Evolutionary conservation across 2,797 vertebrate species (phyloP), one percentile per base, ranked within the genome.

Genomic region (Arnoldichthys spilopterus): DNA sequence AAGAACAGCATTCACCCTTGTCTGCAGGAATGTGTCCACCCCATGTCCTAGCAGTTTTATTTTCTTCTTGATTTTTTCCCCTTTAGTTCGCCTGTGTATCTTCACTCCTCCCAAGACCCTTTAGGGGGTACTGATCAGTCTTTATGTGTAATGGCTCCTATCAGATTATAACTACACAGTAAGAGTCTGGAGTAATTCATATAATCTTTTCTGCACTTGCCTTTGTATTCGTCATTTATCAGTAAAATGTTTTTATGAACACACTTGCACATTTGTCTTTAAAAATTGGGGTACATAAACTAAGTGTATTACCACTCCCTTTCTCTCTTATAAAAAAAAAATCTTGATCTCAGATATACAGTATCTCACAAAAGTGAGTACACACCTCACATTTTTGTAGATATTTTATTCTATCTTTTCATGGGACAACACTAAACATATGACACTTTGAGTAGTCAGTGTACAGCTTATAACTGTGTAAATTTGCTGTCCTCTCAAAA

Each of bases 151-250:
- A 82, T 73, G 79, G 69, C 75, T 75, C 67, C 77, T 84, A 76
- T 80, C 63, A 74, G 76, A 82, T 81, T 80, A 83, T 76, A 72
- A 74, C 69, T 70, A 72, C 68, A 20, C 40, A 70, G 74, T 49
- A 69, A 80, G 56, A 80, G 72, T 70, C 73, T 72, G 73, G 69
- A 71, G 80, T 84, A 76, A 37, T 82, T 83, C 69, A 85, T 75
- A 71, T 54, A 68, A 77, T 85, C 24, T 63, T 40, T 72, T 9
- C 43, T 13, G 2, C 43, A 12, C 43, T 45, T 12, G 43, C 51
- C n/a, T 67, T 54, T 49, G 40, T 53, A 71, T 83, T 85, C 82
- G 83, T 85, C 84, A 87, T 85, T 86, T 76, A 87, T 85, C 82
- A 82, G 74, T 7, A 0, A 66, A 82, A 77, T 73, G 74, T 80